Evolutionary conservation across 1,140 invertebrate genomes (phyloP), one percentile per base, ranked within the genome.

Genomic region (Globodera rostochiensis): DNA sequence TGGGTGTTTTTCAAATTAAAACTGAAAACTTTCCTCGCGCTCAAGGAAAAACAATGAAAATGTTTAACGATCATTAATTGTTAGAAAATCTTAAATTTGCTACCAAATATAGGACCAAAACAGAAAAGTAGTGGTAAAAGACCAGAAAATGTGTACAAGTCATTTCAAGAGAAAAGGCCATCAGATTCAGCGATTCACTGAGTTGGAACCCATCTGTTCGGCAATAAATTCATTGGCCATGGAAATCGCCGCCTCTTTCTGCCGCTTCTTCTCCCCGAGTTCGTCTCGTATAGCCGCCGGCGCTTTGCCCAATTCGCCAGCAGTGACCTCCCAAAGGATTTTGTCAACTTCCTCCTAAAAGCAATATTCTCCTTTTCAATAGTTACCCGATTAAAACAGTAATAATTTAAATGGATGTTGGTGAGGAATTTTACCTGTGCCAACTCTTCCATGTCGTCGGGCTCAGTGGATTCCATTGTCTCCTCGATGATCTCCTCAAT

Each of bases 401-500:
- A 36, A 36, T 36, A 36, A 36, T 36, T 36, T 36, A 36, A 36
- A 36, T 36, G 36, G 36, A 36, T 36, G 36, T 36, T 36, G 36
- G 36, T 36, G 36, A 36, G 36, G 36, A 36, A 36, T 36, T 70
- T 57, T 53, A 87, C 86, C 88, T 97, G 94, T 4, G 95, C 96
- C 86, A 94, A 94, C 88, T 97, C 95, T 88, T 96, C 95, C 91
- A 96, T 92, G 88, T 96, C 95, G 84, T 96, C 95, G 9, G 94
- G 93, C 90, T 96, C 97, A 96, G 46, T 91, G 6, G 92, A 92
- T 82, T 97, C 95, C 93, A 99, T 94, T 53, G 96, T 96, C 90
- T 99, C 97, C 85, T 99, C 96, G 67, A 99, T 91, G 96, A 99
- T 98, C 91, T 98, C 96, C 90, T 98, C 96, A 80, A 98, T 95